phyloP scores from a whole-genome alignment of 1,140 invertebrate genomes.

The Himalopsyche phryganea region DNA sequence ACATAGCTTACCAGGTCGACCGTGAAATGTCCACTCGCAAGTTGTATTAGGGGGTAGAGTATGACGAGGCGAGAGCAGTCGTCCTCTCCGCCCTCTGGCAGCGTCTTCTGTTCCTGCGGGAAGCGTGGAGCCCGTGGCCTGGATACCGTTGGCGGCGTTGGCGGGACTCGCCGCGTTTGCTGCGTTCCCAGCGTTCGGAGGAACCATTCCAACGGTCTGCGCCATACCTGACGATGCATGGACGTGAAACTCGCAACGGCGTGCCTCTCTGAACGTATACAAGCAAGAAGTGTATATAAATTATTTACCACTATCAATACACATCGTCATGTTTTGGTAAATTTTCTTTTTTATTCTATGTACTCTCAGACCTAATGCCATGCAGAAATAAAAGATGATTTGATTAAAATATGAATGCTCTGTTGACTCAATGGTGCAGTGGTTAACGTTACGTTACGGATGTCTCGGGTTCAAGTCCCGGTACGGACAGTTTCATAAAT shows the following conservation, averaged over 20 bases:
- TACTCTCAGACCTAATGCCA: too few species aligned
- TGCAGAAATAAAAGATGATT: too few species aligned
- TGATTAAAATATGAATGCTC: too few species aligned
- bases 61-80: slow-evolving; percentile 73
- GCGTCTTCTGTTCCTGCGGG: slow-evolving; percentile 33
- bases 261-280: slow-evolving; percentile 43
- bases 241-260: slow-evolving; percentile 67
- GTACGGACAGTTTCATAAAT: too few species aligned
- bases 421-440: too few species aligned
- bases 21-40: slow-evolving; percentile 80
- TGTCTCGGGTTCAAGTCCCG: too few species aligned
- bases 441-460: too few species aligned
- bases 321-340: too few species aligned
- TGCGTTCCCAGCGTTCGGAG: not conserved
- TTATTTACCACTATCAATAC: too few species aligned
- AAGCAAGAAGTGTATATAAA: too few species aligned
- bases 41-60: slow-evolving; percentile 80
- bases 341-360: too few species aligned
- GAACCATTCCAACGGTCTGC: slow-evolving; percentile 3
- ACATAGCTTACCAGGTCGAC: slow-evolving; percentile 53
- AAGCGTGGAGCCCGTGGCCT: slow-evolving; percentile 10
- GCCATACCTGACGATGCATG: slow-evolving; percentile 57
- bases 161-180: too few species aligned
- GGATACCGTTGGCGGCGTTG: not conserved
- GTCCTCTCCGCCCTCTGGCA: slow-evolving; percentile 57